Base-by-base conservation (phyloP, 2,113 vertebrate genomes). In the Crotophaga sulcirostris region DNA sequence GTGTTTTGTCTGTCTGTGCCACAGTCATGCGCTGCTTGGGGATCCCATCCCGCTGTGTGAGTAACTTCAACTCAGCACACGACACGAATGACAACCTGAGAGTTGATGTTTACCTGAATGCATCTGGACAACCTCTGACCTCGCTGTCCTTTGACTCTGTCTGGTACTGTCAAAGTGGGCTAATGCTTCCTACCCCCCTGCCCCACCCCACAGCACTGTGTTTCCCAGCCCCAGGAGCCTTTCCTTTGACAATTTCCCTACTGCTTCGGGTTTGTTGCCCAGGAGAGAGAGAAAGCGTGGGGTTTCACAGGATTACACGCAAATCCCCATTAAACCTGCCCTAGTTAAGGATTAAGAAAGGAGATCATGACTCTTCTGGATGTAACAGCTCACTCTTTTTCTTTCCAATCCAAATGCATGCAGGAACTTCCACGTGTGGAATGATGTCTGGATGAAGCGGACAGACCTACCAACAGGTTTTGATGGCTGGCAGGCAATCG, bases 361-460 rank as follows among this genome's bases (percentile, higher is more conserved):
- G 34, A 70, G 38, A 47, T 26, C 0, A 0, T 25, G 21, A 24
- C 9, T 72, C 6, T 75, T 59, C 11, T 14, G 70, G 16, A 58
- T 86, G 24, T 83, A 68, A 60, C 44, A 85, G 15, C 66, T 91
- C 73, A 60, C 45, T 72, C 18, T 16, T 86, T 89, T 91, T 82
- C 73, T 84, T 84, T 87, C 49, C 77, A 72, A 64, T 18, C 45
- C 25, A 60, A 63, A 54, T 31, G 55, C 15, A 31, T 0, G 0
- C 81, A 98, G 98, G 98, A 98, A 98, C 79, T 98, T 98, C 88
- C 98, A 98, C 0, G 95, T 98, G 59, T 98, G 98, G 98, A 98
- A 97, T 0, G 98, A 98, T 0, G 97, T 66, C 47, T 98, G 98
- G 98, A 98, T 98, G 98, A 97, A 90, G 93, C 72, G 97, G 47